Percentiles rank a stretch among this genome's conserved stretches.
These are phyloP conservation scores for Cossypha heuglini DNA, from an alignment of 2,797 vertebrate genomes.

Conservation along the genomic window DNA sequence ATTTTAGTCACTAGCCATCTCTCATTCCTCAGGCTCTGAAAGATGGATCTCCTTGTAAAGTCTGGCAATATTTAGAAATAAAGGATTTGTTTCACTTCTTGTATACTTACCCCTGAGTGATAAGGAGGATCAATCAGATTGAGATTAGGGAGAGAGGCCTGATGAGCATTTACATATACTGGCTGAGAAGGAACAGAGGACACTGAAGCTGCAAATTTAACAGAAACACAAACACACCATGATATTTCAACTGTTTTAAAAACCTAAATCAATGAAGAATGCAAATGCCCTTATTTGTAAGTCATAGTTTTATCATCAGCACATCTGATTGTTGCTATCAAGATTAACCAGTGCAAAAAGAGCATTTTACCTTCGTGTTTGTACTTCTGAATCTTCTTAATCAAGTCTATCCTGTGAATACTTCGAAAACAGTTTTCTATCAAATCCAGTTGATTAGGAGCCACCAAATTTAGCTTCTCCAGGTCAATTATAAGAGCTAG, in stretches of 20 bases:
- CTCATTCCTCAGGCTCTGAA: not conserved
- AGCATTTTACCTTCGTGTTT: conserved; percentile 77
- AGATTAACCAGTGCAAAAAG: not conserved
- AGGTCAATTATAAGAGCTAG: conserved; percentile 85
- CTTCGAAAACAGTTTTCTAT: conserved; percentile 80
- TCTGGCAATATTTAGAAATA: not conserved
- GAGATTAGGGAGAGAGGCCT: conserved; percentile 65
- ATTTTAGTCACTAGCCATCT: not conserved
- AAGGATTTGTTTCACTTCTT: not conserved
- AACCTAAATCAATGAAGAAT: not conserved
- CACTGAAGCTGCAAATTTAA: conserved; percentile 53
- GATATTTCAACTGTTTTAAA: not conserved
- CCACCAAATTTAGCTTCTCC: conserved; percentile 85
- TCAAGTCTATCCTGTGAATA: conserved; percentile 85
- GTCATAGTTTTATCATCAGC: not conserved
- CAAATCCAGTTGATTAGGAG: conserved; percentile 79
- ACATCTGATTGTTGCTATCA: not conserved
- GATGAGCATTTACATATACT: conserved; percentile 51
- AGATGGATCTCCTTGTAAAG: not conserved
- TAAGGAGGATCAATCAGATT: conserved; percentile 61
- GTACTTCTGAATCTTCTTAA: conserved; percentile 81
- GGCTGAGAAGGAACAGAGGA: not conserved
- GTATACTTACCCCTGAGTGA: conserved; percentile 68
- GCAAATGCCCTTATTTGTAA: not conserved
- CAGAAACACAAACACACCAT: conserved; percentile 15